Evolutionary conservation across 2,113 vertebrate species (phyloP).

Genomic region (Aphyosemion australe): DNA sequence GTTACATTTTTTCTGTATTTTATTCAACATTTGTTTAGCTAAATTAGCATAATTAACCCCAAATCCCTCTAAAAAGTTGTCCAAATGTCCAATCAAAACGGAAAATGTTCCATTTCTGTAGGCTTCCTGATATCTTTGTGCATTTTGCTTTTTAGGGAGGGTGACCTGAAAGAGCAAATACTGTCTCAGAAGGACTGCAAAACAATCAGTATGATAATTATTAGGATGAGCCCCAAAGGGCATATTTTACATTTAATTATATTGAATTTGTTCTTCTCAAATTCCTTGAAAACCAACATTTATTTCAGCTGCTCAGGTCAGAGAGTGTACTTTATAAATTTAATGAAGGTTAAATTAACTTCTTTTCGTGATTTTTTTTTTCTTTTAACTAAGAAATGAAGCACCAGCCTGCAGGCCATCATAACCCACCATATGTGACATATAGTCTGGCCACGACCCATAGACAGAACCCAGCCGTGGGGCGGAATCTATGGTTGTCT

Average conservation of each 20-base stretch:
- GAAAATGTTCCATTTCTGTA: background rate
- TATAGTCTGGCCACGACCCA: too few species aligned
- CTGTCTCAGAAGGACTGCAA: background rate
- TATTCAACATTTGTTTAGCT: too few species aligned
- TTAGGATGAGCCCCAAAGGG: conserved; percentile 39
- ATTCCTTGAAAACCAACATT: conserved; percentile 57
- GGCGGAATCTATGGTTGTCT: too few species aligned
- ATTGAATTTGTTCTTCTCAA: conserved; percentile 21
- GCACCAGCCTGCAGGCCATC: too few species aligned
- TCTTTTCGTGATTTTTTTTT: conserved; percentile 46
- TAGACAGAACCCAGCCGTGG: too few species aligned
- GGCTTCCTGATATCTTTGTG: background rate
- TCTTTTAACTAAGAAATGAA: too few species aligned
- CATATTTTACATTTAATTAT: conserved; percentile 65
- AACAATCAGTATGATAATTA: background rate
- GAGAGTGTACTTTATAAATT: conserved; percentile 70
- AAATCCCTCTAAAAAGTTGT: background rate
- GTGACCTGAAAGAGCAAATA: background rate
- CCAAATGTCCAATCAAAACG: background rate
- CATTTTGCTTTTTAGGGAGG: background rate
- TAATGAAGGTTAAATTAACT: conserved; percentile 81
- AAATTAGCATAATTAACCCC: too few species aligned
- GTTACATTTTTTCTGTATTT: background rate
- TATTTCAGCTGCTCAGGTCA: conserved; percentile 68
- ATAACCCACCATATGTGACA: too few species aligned